These are phyloP conservation scores for Channallabes apus DNA, from an alignment of 2,797 vertebrate genomes.

Conservation along the genomic window DNA sequence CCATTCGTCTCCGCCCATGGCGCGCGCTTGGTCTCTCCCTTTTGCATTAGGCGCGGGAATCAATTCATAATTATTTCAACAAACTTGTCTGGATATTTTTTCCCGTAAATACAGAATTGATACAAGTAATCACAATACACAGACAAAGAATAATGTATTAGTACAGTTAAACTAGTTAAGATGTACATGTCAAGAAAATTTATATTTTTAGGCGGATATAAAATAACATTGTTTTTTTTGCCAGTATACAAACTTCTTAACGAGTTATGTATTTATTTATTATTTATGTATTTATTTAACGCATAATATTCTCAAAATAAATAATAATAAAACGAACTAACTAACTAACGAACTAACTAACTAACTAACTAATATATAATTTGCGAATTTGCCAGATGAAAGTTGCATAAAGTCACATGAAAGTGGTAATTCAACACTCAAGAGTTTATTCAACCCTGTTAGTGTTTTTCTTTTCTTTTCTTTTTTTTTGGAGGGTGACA, in stretches of 20 bases:
- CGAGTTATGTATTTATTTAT: background rate
- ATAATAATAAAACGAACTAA: background rate
- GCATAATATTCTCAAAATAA: background rate
- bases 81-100: slow-evolving; percentile 46
- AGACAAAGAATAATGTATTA: background rate
- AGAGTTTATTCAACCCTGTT: slow-evolving; percentile 11
- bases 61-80: slow-evolving; percentile 57
- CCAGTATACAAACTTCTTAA: background rate
- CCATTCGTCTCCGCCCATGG: slow-evolving; percentile 82
- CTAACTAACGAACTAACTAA: background rate
- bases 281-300: too few species aligned
- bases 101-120: slow-evolving; percentile 34
- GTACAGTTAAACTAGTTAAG: slow-evolving; percentile 5
- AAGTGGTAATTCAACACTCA: background rate
- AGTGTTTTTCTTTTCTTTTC: background rate
- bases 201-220: background rate
- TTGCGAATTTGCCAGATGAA: too few species aligned
- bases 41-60: slow-evolving; percentile 73
- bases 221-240: background rate
- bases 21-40: slow-evolving; percentile 85
- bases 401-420: too few species aligned
- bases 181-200: background rate
- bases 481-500: slow-evolving; percentile 20
- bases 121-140: slow-evolving; percentile 34
- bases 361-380: too few species aligned